phyloP scores from a whole-genome alignment of 2,888 invertebrate species.

The Baccha elongata region DNA sequence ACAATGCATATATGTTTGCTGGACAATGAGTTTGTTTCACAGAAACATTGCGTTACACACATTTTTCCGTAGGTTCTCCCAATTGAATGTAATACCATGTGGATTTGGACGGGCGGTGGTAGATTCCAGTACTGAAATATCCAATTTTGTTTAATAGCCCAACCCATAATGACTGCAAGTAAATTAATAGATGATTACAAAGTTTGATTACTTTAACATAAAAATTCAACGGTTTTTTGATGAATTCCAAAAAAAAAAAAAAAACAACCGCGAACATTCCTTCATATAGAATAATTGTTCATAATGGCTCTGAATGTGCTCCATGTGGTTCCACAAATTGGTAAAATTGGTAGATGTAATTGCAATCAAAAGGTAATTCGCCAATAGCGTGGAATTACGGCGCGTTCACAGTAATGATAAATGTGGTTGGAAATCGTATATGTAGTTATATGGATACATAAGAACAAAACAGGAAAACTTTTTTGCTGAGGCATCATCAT shows the following conservation, averaged over 20 bases:
- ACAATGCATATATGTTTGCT: too few relatives aligned
- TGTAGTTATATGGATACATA: too few relatives aligned
- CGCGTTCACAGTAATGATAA: conserved; percentile 49
- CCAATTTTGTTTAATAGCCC: conserved; percentile 34
- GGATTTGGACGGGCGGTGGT: neutral
- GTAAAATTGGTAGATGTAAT: conserved; percentile 60
- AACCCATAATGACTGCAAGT: conserved; percentile 29
- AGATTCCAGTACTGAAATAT: conserved; percentile 30
- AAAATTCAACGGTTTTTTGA: conserved; percentile 30
- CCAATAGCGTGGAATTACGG: conserved; percentile 36
- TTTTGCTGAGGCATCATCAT: too few relatives aligned
- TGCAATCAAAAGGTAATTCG: conserved; percentile 53
- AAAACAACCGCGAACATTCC: neutral
- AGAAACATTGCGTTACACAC: too few relatives aligned
- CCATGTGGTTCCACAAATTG: conserved; percentile 43
- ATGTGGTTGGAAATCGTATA: conserved; percentile 35
- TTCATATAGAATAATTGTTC: neutral
- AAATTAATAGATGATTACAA: conserved; percentile 71
- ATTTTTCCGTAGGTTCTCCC: too few relatives aligned
- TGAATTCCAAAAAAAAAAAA: conserved; percentile 34
- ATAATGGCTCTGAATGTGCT: neutral
- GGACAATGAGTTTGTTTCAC: too few relatives aligned
- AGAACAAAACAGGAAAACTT: too few relatives aligned
- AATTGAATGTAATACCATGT: too few relatives aligned
- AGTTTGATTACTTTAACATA: conserved; percentile 62